Percentiles rank a stretch among this genome's conserved stretches.
Conservation (phyloP, 2,888 invertebrate genomes). For the Mallateleia sp. region DNA sequence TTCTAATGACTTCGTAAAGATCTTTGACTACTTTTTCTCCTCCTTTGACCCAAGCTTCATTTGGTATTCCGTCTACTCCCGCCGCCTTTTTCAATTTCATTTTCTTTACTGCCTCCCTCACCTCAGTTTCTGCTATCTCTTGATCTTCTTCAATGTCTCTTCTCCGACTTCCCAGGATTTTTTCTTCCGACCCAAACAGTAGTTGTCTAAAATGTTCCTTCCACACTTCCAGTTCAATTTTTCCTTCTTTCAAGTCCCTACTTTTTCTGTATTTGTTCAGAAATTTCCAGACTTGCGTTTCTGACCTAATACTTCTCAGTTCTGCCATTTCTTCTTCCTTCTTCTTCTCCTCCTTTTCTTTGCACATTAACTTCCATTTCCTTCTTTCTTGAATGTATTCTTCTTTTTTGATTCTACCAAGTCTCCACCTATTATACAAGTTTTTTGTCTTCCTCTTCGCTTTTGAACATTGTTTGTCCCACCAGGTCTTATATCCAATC, state of each 20-base stretch:
- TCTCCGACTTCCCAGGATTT: not conserved
- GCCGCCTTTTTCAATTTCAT: slow-evolving; percentile 57
- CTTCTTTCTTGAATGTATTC: slow-evolving; percentile 12
- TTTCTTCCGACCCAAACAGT: not conserved
- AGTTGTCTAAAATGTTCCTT: not conserved
- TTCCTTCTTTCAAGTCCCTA: not conserved
- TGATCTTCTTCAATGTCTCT: not conserved
- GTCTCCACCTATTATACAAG: not conserved
- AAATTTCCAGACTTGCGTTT: slow-evolving; percentile 42
- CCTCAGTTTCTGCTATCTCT: slow-evolving; percentile 8
- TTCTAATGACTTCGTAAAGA: not conserved
- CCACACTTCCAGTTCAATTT: not conserved
- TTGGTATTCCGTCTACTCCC: slow-evolving; percentile 52
- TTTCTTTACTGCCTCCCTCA: slow-evolving; percentile 12
- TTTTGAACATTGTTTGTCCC: not conserved
- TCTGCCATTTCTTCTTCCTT: slow-evolving; percentile 18
- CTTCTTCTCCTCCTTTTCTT: slow-evolving; percentile 14
- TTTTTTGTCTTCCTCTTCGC: not conserved
- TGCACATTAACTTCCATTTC: slow-evolving; percentile 6
- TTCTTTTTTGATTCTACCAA: no score
- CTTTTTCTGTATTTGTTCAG: slow-evolving; percentile 13
- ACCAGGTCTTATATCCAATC: not conserved
- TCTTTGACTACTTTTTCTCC: not conserved
- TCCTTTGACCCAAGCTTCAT: slow-evolving; percentile 62
- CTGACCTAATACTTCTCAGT: slow-evolving; percentile 11